These are phyloP conservation scores for Oceanodroma leucorhoa DNA, from an alignment of 2,797 vertebrate genomes.

Conservation along the genomic window DNA sequence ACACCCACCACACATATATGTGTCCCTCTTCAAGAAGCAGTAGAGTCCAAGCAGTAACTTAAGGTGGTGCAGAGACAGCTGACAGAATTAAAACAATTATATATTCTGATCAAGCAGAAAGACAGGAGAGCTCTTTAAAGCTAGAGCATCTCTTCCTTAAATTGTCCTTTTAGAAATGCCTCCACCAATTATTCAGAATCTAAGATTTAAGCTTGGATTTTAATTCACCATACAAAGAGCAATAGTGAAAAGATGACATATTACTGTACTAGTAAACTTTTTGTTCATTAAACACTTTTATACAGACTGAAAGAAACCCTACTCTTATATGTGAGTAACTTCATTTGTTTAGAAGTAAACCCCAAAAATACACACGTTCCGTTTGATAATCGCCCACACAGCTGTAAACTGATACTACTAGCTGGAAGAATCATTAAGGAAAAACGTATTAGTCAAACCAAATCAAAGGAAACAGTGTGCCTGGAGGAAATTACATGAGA, in stretches of 20 bases:
- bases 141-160: neutral
- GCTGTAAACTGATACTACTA: neutral
- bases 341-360: neutral
- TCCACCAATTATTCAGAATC: neutral
- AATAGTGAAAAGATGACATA: neutral
- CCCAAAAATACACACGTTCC: neutral
- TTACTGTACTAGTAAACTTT: neutral
- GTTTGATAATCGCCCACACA: neutral
- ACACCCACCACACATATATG: neutral
- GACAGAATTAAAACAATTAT: neutral
- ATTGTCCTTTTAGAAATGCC: neutral
- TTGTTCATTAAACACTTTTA: neutral
- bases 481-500: slow-evolving; percentile 22
- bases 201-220: neutral
- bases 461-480: slow-evolving; percentile 37
- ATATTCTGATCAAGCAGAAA: neutral
- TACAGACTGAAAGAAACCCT: neutral
- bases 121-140: neutral
- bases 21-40: neutral
- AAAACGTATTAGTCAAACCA: neutral
- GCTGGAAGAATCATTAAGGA: neutral
- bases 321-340: neutral
- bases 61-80: neutral
- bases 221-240: neutral
- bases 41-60: neutral